Evolutionary conservation across 2,888 invertebrate species (phyloP).

Genomic region (Luperina nickerlii): DNA sequence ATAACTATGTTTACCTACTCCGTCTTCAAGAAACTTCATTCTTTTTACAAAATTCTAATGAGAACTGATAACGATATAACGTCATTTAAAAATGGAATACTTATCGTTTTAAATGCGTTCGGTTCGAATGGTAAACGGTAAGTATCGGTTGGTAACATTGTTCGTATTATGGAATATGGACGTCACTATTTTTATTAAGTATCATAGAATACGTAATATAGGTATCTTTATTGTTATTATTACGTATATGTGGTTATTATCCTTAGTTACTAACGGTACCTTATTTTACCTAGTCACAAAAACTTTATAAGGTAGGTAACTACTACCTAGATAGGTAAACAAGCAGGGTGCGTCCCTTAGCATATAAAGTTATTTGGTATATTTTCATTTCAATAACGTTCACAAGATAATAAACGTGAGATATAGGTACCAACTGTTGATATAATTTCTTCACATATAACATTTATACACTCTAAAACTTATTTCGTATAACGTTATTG

Average conservation of each 20-base stretch:
- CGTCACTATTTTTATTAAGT: slow-evolving; percentile 10
- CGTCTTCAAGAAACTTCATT: not conserved
- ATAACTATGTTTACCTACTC: not conserved
- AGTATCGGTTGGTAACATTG: not conserved
- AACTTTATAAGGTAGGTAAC: not conserved
- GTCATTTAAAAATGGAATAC: slow-evolving; percentile 36
- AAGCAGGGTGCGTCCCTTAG: no score
- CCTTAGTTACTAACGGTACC: not conserved
- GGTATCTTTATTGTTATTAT: not conserved
- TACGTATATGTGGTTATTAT: not conserved
- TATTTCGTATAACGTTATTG: no score
- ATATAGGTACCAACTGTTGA: no score
- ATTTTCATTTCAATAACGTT: no score
- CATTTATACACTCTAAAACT: no score
- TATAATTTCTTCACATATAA: no score
- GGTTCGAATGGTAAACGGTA: not conserved
- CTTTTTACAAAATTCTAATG: not conserved
- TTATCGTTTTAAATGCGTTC: not conserved
- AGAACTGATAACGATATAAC: not conserved
- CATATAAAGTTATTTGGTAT: no score
- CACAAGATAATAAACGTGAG: no score
- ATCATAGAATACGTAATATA: not conserved
- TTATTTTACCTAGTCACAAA: not conserved
- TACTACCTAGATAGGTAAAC: not conserved
- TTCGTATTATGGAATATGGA: not conserved